Percentiles rank a stretch among this genome's conserved stretches.
phyloP scores from a whole-genome alignment of 2,113 vertebrate genomes.

The Pao palembangensis region DNA sequence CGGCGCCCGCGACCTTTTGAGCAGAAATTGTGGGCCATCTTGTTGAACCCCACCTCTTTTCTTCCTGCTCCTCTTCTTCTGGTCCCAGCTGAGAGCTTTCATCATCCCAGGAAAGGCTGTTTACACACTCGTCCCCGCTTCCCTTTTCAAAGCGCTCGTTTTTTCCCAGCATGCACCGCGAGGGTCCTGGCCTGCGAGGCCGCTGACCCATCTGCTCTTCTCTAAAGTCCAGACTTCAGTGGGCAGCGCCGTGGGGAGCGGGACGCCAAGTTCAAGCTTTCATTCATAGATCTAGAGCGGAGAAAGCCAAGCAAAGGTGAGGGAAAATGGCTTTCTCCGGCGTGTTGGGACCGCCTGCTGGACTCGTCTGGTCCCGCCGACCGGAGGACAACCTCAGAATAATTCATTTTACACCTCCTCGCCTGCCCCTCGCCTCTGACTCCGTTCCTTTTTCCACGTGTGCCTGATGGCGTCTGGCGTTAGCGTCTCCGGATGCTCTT shows the following conservation, averaged over 20 bases:
- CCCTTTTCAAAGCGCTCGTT: slow-evolving; percentile 43
- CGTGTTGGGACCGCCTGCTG: slow-evolving; percentile 46
- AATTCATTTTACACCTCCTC: slow-evolving; percentile 50
- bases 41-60: slow-evolving; percentile 18
- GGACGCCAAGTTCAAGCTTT: slow-evolving; percentile 53
- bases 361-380: slow-evolving; percentile 37
- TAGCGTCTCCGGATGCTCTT: no score
- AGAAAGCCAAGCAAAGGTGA: slow-evolving; percentile 2
- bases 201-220: slow-evolving; percentile 53
- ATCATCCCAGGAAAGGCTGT: slow-evolving; percentile 52
- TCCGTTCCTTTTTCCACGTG: slow-evolving; percentile 18
- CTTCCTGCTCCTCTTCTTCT: slow-evolving; percentile 5
- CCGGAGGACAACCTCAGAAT: slow-evolving; percentile 42
- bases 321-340: slow-evolving; percentile 40
- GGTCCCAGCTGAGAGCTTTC: slow-evolving; percentile 54
- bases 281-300: slow-evolving; percentile 59
- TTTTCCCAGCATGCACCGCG: slow-evolving; percentile 36
- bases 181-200: slow-evolving; percentile 21
- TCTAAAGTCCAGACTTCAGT: slow-evolving; percentile 58
- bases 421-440: slow-evolving; percentile 18
- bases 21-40: slow-evolving; percentile 46
- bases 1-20: slow-evolving; percentile 32
- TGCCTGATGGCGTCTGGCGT: neutral
- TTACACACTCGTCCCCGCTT: slow-evolving; percentile 50
- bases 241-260: slow-evolving; percentile 35